Percentiles rank a stretch among this genome's conserved stretches.
These are phyloP conservation scores for Neodontobutis hainanensis DNA, from an alignment of 2,113 vertebrate genomes.

Conservation along the genomic window DNA sequence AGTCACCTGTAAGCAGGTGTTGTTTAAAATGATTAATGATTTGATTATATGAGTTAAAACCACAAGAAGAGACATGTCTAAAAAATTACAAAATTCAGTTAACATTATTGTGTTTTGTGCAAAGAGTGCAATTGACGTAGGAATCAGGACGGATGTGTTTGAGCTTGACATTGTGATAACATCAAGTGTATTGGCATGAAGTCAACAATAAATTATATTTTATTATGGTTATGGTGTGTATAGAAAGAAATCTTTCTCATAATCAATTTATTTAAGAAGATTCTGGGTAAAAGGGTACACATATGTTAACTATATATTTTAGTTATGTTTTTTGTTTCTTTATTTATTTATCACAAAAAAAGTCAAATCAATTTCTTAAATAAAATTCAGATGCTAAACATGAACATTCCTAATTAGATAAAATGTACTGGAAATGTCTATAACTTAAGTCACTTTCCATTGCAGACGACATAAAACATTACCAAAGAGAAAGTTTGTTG, in stretches of 20 bases:
- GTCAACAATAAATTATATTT: background rate
- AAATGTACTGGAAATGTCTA: no score
- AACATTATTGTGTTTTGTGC: slow-evolving; percentile 14
- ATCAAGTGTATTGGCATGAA: slow-evolving; percentile 9
- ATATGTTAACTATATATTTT: no score
- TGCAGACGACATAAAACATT: background rate
- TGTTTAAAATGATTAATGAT: background rate
- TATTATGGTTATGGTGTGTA: no score
- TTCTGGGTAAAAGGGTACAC: no score
- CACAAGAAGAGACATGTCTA: background rate
- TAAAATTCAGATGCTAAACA: no score
- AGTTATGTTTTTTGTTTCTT: no score
- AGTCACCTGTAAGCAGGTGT: background rate
- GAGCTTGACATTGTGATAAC: slow-evolving; percentile 29
- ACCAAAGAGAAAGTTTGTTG: background rate
- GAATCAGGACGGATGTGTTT: slow-evolving; percentile 12
- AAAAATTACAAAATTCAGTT: slow-evolving; percentile 11
- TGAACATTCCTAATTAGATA: no score
- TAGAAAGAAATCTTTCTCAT: no score
- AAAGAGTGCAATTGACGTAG: background rate
- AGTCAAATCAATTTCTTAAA: no score
- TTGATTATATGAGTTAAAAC: background rate
- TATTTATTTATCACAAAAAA: no score
- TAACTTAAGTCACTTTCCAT: no score
- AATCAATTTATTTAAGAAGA: no score